These are phyloP conservation scores for Heptranchias perlo DNA, from an alignment of 2,113 vertebrate genomes.

Conservation along the genomic window DNA sequence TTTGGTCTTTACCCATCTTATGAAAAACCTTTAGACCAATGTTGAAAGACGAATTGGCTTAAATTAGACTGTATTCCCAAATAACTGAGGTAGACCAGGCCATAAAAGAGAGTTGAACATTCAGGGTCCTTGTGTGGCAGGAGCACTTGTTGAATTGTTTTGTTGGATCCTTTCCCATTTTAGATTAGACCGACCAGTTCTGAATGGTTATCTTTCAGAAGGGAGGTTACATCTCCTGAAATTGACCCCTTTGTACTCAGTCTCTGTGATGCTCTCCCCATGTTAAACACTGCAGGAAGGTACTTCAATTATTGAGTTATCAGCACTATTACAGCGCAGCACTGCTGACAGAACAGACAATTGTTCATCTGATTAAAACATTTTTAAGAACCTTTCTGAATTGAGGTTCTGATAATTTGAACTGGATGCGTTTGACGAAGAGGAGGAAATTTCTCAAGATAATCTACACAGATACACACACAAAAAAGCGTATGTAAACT, in stretches of 20 bases:
- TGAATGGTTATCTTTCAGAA: slow-evolving; percentile 35
- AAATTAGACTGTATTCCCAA: slow-evolving; percentile 21
- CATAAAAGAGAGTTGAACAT: slow-evolving; percentile 37
- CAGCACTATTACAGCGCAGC: neutral
- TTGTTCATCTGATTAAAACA: slow-evolving; percentile 10
- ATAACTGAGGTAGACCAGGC: slow-evolving; percentile 2
- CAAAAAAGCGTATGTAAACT: neutral
- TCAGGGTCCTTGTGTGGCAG: slow-evolving; percentile 28
- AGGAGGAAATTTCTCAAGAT: neutral
- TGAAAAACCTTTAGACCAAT: slow-evolving; percentile 33
- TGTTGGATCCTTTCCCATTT: slow-evolving; percentile 32
- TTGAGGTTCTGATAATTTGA: neutral
- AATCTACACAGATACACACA: too few relatives aligned
- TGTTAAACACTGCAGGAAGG: slow-evolving; percentile 35
- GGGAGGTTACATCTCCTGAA: slow-evolving; percentile 17
- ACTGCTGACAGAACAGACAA: slow-evolving; percentile 28
- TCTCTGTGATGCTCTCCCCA: slow-evolving; percentile 16
- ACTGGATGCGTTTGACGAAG: neutral
- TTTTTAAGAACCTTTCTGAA: slow-evolving; percentile 4
- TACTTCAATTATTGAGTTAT: slow-evolving; percentile 23
- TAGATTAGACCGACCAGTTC: slow-evolving; percentile 17
- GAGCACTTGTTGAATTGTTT: slow-evolving; percentile 34
- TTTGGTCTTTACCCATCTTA: slow-evolving; percentile 30
- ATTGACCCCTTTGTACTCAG: slow-evolving; percentile 29
- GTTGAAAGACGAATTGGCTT: slow-evolving; percentile 36